These are phyloP conservation scores for Lichenostomus cassidix DNA, from an alignment of 2,113 vertebrate species.

Conservation along the genomic window DNA sequence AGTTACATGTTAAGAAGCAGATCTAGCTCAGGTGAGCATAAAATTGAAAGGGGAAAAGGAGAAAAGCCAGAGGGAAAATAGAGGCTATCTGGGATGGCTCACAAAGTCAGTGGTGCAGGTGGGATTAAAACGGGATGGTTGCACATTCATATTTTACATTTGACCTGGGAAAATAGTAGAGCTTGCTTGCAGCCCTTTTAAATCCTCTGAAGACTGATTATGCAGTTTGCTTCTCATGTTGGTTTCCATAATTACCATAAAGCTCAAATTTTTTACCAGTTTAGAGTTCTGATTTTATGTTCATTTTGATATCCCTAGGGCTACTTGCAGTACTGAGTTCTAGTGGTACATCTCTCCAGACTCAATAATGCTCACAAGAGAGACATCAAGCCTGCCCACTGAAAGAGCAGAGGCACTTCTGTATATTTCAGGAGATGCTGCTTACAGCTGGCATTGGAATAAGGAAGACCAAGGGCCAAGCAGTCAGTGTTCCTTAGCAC, in stretches of 20 bases:
- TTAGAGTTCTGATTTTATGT: constrained; percentile 12
- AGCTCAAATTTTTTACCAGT: constrained; percentile 32
- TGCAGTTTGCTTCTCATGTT: constrained; percentile 9
- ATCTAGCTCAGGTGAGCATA: not conserved
- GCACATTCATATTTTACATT: not conserved
- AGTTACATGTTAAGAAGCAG: not conserved
- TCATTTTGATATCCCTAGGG: constrained; percentile 6
- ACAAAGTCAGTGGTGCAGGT: not conserved
- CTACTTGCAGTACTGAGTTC: not conserved
- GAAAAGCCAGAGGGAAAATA: not conserved
- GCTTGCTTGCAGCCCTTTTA: not conserved
- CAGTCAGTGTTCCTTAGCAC: not conserved
- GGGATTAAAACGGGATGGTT: not conserved
- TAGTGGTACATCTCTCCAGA: not conserved
- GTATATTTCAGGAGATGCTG: not conserved
- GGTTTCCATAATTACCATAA: constrained; percentile 43
- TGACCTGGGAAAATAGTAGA: constrained; percentile 1
- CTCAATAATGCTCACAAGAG: not conserved
- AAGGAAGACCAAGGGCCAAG: not conserved
- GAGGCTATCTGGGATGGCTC: not conserved
- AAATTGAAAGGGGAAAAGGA: not conserved
- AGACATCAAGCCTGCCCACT: not conserved
- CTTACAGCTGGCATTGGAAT: not conserved
- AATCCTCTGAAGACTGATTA: constrained; percentile 39
- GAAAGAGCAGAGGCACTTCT: not conserved